These are phyloP conservation scores for Orthosia gracilis DNA, from an alignment of 2,888 invertebrate species.

Conservation along the genomic window DNA sequence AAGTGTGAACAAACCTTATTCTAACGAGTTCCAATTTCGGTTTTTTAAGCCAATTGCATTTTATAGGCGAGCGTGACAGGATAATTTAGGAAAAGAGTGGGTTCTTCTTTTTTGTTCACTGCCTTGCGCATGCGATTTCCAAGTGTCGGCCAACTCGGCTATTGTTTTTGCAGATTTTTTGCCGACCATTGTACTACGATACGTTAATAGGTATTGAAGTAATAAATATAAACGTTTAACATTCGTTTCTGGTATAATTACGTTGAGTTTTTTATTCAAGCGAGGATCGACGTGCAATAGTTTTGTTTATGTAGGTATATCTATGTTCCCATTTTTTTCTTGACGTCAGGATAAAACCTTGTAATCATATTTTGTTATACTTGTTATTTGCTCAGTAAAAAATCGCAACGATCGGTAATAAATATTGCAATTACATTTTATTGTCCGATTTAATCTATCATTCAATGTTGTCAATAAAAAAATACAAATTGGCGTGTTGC, in stretches of 20 bases:
- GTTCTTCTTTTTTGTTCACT: conserved; percentile 74
- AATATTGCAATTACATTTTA: conserved; percentile 69
- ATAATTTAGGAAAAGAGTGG: conserved; percentile 89
- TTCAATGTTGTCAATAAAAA: conserved; percentile 48
- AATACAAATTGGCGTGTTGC: conserved; percentile 34
- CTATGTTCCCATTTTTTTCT: conserved; percentile 52
- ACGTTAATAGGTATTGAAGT: conserved; percentile 77
- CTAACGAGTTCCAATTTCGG: conserved; percentile 86
- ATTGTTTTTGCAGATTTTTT: conserved; percentile 81
- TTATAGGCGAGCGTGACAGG: conserved; percentile 91
- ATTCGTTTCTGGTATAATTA: conserved; percentile 83
- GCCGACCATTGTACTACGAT: conserved; percentile 79
- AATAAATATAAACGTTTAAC: conserved; percentile 81
- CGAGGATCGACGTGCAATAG: conserved; percentile 66
- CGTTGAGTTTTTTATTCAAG: conserved; percentile 70
- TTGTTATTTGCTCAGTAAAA: conserved; percentile 67
- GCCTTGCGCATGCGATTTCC: conserved; percentile 82
- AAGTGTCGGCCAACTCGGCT: conserved; percentile 72
- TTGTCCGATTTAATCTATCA: conserved; percentile 59
- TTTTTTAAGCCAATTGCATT: conserved; percentile 89
- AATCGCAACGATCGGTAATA: conserved; percentile 63
- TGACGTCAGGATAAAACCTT: conserved; percentile 59
- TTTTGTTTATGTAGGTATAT: conserved; percentile 67
- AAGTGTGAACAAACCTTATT: conserved; percentile 73
- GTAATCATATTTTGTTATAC: conserved; percentile 68